Evolutionary conservation across 2,888 invertebrate genomes (phyloP).

Genomic region (Oeneis ivallda): DNA sequence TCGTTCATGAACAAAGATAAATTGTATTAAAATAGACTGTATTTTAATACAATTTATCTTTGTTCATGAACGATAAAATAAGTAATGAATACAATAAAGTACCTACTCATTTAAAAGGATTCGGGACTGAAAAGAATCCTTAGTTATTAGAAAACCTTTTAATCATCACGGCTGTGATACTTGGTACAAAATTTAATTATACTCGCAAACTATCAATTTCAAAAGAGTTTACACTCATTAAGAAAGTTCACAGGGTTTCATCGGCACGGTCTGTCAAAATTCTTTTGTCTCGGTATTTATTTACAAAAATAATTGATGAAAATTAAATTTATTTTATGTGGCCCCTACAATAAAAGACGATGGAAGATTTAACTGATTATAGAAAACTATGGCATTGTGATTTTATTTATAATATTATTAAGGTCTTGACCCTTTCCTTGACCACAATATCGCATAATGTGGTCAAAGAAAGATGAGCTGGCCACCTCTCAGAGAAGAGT

Average conservation of each 20-base stretch:
- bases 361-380: no score
- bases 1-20: not conserved
- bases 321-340: no score
- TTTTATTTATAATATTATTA: no score
- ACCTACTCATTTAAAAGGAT: not conserved
- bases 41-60: not conserved
- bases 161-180: not conserved
- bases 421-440: no score
- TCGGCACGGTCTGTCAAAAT: not conserved
- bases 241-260: not conserved
- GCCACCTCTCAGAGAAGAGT: no score
- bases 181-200: constrained; percentile 6
- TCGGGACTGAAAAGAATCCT: not conserved
- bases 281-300: not conserved
- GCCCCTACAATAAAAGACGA: no score
- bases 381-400: no score
- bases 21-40: not conserved
- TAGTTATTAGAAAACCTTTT: not conserved
- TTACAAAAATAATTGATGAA: not conserved
- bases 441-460: no score
- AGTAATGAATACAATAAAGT: not conserved
- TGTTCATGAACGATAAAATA: not conserved
- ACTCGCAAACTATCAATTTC: constrained; percentile 10
- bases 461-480: no score
- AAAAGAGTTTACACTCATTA: constrained; percentile 3